Evolutionary conservation across 2,888 invertebrate species (phyloP).

Genomic region (Acrobasis consociella): DNA sequence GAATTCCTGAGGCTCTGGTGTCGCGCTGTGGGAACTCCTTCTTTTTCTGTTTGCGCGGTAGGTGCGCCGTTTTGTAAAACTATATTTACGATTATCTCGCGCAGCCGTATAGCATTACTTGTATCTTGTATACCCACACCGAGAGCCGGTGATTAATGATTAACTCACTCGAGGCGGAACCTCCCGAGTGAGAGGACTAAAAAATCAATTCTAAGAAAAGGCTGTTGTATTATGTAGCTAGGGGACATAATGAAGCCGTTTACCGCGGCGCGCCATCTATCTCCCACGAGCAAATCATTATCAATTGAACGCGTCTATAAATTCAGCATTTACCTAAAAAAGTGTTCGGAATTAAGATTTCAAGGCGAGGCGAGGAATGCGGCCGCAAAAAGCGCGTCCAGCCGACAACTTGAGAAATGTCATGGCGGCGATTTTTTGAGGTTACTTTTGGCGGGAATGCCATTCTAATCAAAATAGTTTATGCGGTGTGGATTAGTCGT

Average conservation of each 20-base stretch:
- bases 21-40: constrained; percentile 61
- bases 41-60: constrained; percentile 64
- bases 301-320: constrained; percentile 63
- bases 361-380: constrained; percentile 66
- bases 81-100: constrained; percentile 77
- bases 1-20: constrained; percentile 67
- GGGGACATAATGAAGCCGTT: constrained; percentile 66
- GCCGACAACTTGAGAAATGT: constrained; percentile 78
- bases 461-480: constrained; percentile 83
- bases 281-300: constrained; percentile 57
- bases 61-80: constrained; percentile 73
- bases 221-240: constrained; percentile 36
- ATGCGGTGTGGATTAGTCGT: constrained; percentile 60
- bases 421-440: constrained; percentile 61
- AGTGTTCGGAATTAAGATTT: constrained; percentile 75
- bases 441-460: constrained; percentile 71
- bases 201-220: constrained; percentile 57
- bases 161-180: constrained; percentile 54
- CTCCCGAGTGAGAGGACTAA: constrained; percentile 45
- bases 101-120: constrained; percentile 68
- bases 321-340: constrained; percentile 57
- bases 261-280: constrained; percentile 47
- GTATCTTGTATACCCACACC: constrained; percentile 48
- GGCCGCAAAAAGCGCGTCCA: constrained; percentile 65
- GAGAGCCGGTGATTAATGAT: constrained; percentile 67